phyloP scores from a whole-genome alignment of 2,888 invertebrate genomes.

The Lamproptera curius region DNA sequence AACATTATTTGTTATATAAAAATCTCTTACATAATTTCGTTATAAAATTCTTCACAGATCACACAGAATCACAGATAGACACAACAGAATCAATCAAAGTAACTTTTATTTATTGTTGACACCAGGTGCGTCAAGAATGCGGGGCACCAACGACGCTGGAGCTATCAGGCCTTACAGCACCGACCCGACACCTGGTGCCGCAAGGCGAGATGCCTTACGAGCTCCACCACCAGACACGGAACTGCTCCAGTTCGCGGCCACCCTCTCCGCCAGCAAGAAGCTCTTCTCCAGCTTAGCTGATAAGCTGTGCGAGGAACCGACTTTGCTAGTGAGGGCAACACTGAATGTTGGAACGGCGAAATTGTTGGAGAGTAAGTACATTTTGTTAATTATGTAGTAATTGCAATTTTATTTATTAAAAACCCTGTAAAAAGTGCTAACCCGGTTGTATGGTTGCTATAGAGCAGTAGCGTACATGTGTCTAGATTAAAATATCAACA shows the following conservation, averaged over 20 bases:
- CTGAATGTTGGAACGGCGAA: constrained; percentile 90
- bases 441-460: no score
- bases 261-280: constrained; percentile 84
- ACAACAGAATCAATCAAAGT: no score
- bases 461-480: no score
- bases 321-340: constrained; percentile 81
- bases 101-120: no score
- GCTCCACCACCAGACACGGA: constrained; percentile 81
- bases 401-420: no score
- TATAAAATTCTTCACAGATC: no score
- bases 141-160: constrained; percentile 59
- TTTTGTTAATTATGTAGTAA: not conserved
- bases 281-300: constrained; percentile 91
- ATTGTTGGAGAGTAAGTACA: constrained; percentile 85
- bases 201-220: constrained; percentile 66
- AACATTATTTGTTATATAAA: no score
- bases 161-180: constrained; percentile 34
- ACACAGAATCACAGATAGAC: no score
- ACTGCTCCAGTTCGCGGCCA: constrained; percentile 80
- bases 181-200: constrained; percentile 40
- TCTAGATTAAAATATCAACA: no score
- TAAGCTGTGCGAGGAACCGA: constrained; percentile 85
- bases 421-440: no score
- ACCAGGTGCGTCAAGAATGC: constrained; percentile 67
- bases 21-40: no score